Evolutionary conservation across 2,797 vertebrate genomes (phyloP), one percentile per base, ranked within the genome.

Genomic region (Champsocephalus esox): DNA sequence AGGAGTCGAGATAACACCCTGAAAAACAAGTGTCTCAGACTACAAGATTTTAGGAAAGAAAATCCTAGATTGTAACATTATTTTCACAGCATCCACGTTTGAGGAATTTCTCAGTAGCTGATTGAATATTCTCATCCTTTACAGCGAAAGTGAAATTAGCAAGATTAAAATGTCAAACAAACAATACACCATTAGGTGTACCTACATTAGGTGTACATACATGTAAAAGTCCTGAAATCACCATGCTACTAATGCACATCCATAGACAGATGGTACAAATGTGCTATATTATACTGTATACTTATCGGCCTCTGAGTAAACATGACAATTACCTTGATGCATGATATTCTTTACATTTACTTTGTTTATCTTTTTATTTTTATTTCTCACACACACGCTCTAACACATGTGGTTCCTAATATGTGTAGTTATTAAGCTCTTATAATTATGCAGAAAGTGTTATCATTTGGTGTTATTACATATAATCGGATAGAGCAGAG

Each of bases 401-500:
- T 28, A 28, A 28, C 28, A 28, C 5, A 28, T 3, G 8, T 21
- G 11, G 2, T 8, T 38, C 6, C 6, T 9, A 38, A 3, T n/a
- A 11, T 12, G 1, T 41, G 45, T 9, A 9, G 44, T 71, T 64
- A 10, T 68, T 65, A 0, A 49, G 17, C 70, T 45, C 43, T 13
- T 16, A 41, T 13, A 34, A 70, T 57, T 59, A 57, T 34, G 17
- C 41, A 17, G 19, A 38, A 69, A 49, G 52, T 50, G 2, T 19
- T 48, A 7, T 57, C n/a, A 63, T 16, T 21, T n/a, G 28, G 28
- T 41, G 3, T 24, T 24, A 43, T 50, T 43, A 17, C 28, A 57
- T 69, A 38, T 45, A n/a, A 65, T 61, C 19, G 38, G 34, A 64
- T 59, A 72, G 69, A 56, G 19, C 21, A 52, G 41, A 63, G 21